A percentile compares a stretch with the other conserved stretches of the same genome.
phyloP scores from a whole-genome alignment of 2,888 invertebrate genomes.

The Sarcophaga carnaria region DNA sequence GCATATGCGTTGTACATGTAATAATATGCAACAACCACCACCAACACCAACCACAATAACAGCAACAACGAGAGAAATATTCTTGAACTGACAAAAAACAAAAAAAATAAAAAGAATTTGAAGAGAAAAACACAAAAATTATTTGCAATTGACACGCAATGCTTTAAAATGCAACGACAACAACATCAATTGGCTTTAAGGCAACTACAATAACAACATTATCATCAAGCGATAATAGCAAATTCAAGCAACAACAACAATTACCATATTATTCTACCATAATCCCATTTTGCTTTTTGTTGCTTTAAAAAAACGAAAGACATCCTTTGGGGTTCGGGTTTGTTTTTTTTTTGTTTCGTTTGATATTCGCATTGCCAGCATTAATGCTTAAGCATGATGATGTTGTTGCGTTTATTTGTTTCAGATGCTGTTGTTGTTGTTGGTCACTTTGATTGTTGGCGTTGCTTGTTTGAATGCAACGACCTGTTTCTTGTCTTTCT shows the following conservation, averaged over 20 bases:
- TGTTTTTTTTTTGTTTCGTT: neutral
- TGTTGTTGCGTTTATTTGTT: conserved; percentile 54
- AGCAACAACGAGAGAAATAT: neutral
- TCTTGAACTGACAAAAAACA: conserved; percentile 46
- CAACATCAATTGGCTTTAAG: conserved; percentile 18
- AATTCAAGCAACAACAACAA: conserved; percentile 2
- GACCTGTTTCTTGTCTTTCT: neutral
- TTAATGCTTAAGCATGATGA: conserved; percentile 66
- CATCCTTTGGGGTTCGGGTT: conserved; percentile 32
- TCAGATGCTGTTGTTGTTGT: conserved; percentile 21
- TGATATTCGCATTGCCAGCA: conserved; percentile 35
- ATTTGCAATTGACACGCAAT: conserved; percentile 70
- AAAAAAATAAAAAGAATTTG: neutral
- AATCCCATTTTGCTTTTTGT: conserved; percentile 39
- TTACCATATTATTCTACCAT: conserved; percentile 32
- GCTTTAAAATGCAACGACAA: conserved; percentile 46
- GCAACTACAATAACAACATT: conserved; percentile 19
- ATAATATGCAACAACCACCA: conserved; percentile 8
- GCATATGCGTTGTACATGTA: conserved; percentile 4
- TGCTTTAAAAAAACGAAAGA: conserved; percentile 6
- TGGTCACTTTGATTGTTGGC: conserved; percentile 65
- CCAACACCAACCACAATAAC: neutral
- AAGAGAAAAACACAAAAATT: conserved; percentile 58
- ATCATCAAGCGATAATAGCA: neutral
- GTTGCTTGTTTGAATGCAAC: conserved; percentile 38